A percentile compares a stretch with the other conserved stretches of the same genome.
These are phyloP conservation scores for Danaus plexippus DNA, from an alignment of 1,140 invertebrate genomes.

Conservation along the genomic window DNA sequence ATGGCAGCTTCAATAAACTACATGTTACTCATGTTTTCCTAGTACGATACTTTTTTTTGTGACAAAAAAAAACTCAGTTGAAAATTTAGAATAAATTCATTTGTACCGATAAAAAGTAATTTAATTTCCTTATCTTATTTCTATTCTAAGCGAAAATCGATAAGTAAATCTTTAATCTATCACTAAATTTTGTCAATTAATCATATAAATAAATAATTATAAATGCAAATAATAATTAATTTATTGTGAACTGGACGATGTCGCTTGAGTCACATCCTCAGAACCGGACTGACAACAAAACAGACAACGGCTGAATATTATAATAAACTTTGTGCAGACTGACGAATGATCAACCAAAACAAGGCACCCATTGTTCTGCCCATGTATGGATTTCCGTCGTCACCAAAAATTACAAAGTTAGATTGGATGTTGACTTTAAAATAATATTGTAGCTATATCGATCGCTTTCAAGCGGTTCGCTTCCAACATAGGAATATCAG, in stretches of 20 bases:
- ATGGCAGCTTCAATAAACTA: too few species aligned
- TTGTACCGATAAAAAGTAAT: too few species aligned
- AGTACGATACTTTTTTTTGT: not conserved
- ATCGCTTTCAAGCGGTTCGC: not conserved
- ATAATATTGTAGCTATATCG: slow-evolving; percentile 2
- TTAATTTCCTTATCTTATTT: not conserved
- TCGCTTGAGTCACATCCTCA: slow-evolving; percentile 48
- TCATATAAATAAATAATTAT: slow-evolving; percentile 1
- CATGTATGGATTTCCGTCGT: slow-evolving; percentile 50
- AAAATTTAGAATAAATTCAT: too few species aligned
- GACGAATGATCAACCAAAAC: slow-evolving; percentile 40
- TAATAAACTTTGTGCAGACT: slow-evolving; percentile 27
- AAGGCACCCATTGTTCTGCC: slow-evolving; percentile 51
- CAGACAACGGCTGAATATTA: slow-evolving; percentile 36
- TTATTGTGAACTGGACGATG: slow-evolving; percentile 9
- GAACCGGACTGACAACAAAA: slow-evolving; percentile 23
- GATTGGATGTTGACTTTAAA: slow-evolving; percentile 4
- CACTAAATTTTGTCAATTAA: too few species aligned
- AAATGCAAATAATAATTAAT: too few species aligned
- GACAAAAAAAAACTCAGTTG: not conserved
- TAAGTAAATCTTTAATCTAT: too few species aligned
- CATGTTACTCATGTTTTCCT: too few species aligned
- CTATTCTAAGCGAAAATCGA: not conserved
- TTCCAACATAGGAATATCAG: too few species aligned
- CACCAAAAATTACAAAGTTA: slow-evolving; percentile 41